Evolutionary conservation across 2,888 invertebrate genomes (phyloP).

Genomic region (Drosophila austrosaltans): DNA sequence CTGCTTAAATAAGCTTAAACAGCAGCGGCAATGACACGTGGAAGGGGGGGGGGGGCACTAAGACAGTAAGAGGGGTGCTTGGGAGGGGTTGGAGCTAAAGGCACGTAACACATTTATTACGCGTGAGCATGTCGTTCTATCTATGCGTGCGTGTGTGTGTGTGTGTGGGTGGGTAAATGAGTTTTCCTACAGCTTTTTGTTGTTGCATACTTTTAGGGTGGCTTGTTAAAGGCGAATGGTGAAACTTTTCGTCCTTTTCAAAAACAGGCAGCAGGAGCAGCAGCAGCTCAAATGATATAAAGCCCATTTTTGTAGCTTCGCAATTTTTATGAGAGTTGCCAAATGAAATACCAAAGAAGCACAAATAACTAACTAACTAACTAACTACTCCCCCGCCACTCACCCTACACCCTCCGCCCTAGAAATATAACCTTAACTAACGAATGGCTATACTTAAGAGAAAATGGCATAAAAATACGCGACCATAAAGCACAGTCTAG

Average conservation of each 20-base stretch:
- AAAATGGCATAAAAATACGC: slow-evolving; percentile 40
- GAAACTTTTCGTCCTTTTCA: slow-evolving; percentile 38
- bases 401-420: neutral
- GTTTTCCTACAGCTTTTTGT: slow-evolving; percentile 57
- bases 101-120: slow-evolving; percentile 77
- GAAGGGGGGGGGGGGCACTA: too few species aligned
- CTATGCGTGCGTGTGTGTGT: slow-evolving; percentile 10
- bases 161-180: slow-evolving; percentile 45
- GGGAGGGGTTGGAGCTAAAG: neutral
- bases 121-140: slow-evolving; percentile 59
- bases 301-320: slow-evolving; percentile 39
- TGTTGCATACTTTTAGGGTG: slow-evolving; percentile 60
- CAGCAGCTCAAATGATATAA: slow-evolving; percentile 17
- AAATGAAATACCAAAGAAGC: slow-evolving; percentile 77
- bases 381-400: neutral
- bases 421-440: too few species aligned
- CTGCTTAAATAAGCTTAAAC: slow-evolving; percentile 37
- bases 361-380: slow-evolving; percentile 25
- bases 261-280: slow-evolving; percentile 27
- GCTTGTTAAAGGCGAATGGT: slow-evolving; percentile 32
- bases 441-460: slow-evolving; percentile 2
- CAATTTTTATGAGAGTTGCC: slow-evolving; percentile 59
- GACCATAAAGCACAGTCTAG: slow-evolving; percentile 63
- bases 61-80: neutral
- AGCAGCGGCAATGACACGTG: neutral